These are phyloP conservation scores for Scortum barcoo DNA, from an alignment of 2,113 vertebrate species.

Conservation along the genomic window DNA sequence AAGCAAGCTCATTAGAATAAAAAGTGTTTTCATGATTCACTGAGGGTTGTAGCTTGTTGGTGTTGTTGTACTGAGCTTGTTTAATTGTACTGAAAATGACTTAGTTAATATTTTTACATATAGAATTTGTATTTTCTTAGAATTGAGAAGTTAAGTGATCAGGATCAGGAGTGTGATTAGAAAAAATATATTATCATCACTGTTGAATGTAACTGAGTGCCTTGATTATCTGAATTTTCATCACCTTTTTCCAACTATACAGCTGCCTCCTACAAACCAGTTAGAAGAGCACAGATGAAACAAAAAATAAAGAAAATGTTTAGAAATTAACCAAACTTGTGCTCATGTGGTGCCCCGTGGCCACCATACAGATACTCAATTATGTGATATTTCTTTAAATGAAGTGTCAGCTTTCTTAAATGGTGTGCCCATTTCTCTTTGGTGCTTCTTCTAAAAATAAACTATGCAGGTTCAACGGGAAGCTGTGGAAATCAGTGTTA, in stretches of 20 bases:
- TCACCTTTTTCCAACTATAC: neutral
- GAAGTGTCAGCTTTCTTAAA: neutral
- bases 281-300: neutral
- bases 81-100: too few species aligned
- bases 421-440: neutral
- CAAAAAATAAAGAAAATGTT: neutral
- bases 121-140: neutral
- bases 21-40: neutral
- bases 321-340: too few species aligned
- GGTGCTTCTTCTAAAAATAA: constrained; percentile 1
- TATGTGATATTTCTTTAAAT: neutral
- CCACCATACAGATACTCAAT: neutral
- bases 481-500: constrained; percentile 7
- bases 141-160: neutral
- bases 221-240: neutral
- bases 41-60: neutral
- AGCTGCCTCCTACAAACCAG: neutral
- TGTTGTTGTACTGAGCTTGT: neutral
- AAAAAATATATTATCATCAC: neutral
- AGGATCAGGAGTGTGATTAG: neutral
- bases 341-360: neutral
- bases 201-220: neutral
- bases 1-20: neutral
- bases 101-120: neutral
- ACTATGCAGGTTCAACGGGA: neutral